Evolutionary conservation across 1,140 invertebrate species (phyloP).

Genomic region (Varroa destructor): DNA sequence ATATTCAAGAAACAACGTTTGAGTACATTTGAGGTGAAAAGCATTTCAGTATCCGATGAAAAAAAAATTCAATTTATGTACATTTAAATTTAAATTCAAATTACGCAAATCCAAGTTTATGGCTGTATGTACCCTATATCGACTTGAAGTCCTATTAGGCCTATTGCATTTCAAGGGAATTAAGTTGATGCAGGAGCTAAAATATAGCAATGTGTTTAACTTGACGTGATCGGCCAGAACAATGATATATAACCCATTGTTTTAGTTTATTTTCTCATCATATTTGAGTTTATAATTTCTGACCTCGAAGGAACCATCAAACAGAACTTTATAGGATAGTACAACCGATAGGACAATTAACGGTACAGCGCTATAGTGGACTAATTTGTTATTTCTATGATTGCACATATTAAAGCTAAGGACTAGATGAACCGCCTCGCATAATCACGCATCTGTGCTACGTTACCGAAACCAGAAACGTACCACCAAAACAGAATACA

Average conservation of each 20-base stretch:
- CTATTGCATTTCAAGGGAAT: conserved; percentile 60
- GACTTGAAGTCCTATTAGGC: no score
- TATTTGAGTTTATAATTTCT: conserved; percentile 99
- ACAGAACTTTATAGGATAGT: not conserved
- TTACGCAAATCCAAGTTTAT: no score
- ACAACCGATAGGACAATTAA: no score
- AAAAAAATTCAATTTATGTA: no score
- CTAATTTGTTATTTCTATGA: conserved; percentile 6
- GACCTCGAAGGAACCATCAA: conserved; percentile 72
- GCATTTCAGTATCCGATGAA: no score
- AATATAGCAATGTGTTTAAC: conserved; percentile 79
- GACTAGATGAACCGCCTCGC: not conserved
- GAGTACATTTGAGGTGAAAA: no score
- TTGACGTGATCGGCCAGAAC: conserved; percentile 92
- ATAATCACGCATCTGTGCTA: no score
- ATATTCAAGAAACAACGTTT: no score
- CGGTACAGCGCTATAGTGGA: not conserved
- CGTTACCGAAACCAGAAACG: no score
- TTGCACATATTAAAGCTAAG: not conserved
- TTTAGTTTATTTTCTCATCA: conserved; percentile 38
- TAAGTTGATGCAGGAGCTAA: conserved; percentile 87
- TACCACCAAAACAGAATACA: no score
- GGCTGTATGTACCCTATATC: no score
- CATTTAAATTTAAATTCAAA: no score
- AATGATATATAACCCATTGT: conserved; percentile 79